Evolutionary conservation across 1,140 invertebrate species (phyloP).

Genomic region (Drosophila virilis): DNA sequence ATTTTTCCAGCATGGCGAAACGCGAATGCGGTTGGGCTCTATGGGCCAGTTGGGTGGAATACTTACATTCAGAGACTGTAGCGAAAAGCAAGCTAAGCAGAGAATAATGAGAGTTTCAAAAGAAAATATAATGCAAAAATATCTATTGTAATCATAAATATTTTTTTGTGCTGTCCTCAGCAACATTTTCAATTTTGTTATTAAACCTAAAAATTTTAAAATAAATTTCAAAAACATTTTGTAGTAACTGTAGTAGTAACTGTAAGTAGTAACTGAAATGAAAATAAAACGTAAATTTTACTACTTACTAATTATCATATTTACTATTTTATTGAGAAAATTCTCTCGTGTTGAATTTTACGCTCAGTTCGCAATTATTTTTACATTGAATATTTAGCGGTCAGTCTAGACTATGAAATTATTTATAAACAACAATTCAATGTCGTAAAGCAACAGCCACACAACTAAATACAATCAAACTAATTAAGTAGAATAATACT

Average conservation of each 20-base stretch:
- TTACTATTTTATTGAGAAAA: not conserved
- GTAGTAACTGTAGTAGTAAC: too few species aligned
- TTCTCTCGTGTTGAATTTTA: not conserved
- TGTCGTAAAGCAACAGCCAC: conserved; percentile 3
- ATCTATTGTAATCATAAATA: too few species aligned
- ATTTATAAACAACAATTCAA: not conserved
- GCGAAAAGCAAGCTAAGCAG: not conserved
- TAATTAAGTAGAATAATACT: conserved; percentile 29
- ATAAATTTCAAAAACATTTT: too few species aligned
- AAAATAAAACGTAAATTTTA: too few species aligned
- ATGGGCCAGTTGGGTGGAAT: not conserved
- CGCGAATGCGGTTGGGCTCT: conserved; percentile 11
- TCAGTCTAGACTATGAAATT: conserved; percentile 7
- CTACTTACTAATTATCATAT: too few species aligned
- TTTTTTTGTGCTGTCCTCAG: too few species aligned
- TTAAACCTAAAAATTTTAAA: too few species aligned
- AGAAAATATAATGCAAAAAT: too few species aligned
- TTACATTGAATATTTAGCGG: not conserved
- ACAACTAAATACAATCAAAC: conserved; percentile 23
- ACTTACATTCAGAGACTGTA: not conserved
- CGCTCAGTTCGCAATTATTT: not conserved
- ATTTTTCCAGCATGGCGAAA: conserved; percentile 44
- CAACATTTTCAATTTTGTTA: too few species aligned
- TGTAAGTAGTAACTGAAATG: too few species aligned
- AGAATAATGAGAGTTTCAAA: not conserved